Base-by-base conservation (phyloP, 2,888 invertebrate genomes). In the Idaea straminata region DNA sequence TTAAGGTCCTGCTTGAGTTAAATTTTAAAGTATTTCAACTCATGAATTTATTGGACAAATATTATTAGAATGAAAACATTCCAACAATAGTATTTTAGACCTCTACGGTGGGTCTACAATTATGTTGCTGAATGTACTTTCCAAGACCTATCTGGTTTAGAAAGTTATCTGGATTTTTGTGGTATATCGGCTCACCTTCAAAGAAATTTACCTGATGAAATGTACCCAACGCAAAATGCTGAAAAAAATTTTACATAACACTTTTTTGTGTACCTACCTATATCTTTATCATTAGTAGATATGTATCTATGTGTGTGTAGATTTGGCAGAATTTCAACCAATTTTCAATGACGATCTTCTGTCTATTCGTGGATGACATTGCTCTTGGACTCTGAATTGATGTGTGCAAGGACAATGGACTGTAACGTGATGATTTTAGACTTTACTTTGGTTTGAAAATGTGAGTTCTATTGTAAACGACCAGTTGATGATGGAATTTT, bases 291-390 rank as follows among this genome's bases (percentile, higher is more conserved):
- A 13, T 7, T 10, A 10, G 47, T 47, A 47, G 47, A 47, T 47
- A 47, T 0, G 13, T 47, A 47, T 47, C 47, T 47, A 47, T 47
- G 10, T 47, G 47, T 47, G 47, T 78, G 74, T 80, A 76, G 75
- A 66, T 81, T 83, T 90, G 90, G 89, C 89, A 89, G 69, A 69
- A 69, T 76, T 80, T 87, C 89, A 88, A 88, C 83, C 73, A 77
- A 77, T 81, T 83, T 82, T 83, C 80, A 83, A 84, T 83, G 83
- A 81, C 79, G 78, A 72, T 77, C 73, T 74, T 67, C 71, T 79
- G 73, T 84, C 89, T 91, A 92, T 90, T 91, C 84, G 79, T 78
- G 87, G 78, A 82, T 81, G 89, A 85, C 91, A 89, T 91, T 91
- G 91, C 83, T 87, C 88, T 87, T 89, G 86, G 71, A 76, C 67